These are phyloP conservation scores for Coregonus sp. DNA, from an alignment of 2,797 vertebrate species.

Conservation along the genomic window DNA sequence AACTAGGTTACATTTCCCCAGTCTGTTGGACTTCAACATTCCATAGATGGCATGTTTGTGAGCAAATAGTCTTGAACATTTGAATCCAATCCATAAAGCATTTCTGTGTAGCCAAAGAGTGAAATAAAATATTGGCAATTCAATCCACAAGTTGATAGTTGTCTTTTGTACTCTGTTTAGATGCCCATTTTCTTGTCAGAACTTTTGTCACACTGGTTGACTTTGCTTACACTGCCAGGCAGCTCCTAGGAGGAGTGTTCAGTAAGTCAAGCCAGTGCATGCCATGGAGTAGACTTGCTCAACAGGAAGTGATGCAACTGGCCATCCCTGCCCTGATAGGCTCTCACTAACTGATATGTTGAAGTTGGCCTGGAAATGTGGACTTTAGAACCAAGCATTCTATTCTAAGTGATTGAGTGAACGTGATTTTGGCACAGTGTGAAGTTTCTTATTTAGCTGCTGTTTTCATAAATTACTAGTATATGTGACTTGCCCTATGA, in stretches of 20 bases:
- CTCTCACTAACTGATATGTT: background rate
- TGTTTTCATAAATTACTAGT: background rate
- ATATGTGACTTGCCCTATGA: background rate
- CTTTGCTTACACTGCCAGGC: background rate
- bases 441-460: background rate
- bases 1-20: background rate
- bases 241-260: background rate
- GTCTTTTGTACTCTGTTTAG: background rate
- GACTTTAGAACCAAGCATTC: constrained; percentile 22
- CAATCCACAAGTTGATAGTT: background rate
- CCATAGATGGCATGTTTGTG: background rate
- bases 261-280: background rate
- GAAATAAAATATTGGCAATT: background rate
- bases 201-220: background rate
- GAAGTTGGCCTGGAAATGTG: constrained; percentile 2
- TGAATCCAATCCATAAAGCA: background rate
- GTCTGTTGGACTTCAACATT: background rate
- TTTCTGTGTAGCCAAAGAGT: background rate
- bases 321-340: background rate
- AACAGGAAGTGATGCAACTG: constrained; percentile 15
- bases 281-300: constrained; percentile 1
- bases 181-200: background rate
- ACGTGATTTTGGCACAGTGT: constrained; percentile 7
- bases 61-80: background rate
- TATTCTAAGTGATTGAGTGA: constrained; percentile 7